A percentile compares a stretch with the other conserved stretches of the same genome.
Conservation (phyloP, 2,797 vertebrate genomes). For the Rhinoraja longicauda region DNA sequence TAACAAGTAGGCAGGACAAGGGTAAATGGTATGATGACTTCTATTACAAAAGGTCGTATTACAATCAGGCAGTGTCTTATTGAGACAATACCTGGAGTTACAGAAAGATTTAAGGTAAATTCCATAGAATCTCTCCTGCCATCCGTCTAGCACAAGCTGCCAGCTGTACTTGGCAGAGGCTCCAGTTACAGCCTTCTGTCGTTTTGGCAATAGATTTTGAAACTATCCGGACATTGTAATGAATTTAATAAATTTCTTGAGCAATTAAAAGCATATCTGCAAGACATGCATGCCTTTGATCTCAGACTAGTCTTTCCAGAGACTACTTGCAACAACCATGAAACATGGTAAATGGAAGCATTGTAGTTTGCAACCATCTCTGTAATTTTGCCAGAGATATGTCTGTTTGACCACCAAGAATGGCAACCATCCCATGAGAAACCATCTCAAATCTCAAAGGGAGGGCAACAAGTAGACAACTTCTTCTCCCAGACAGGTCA, state of each 20-base stretch:
- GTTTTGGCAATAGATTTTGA: neutral
- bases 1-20: too few species aligned
- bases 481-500: neutral
- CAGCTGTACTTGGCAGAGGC: too few species aligned
- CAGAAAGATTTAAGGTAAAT: too few species aligned
- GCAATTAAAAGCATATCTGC: neutral
- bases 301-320: neutral
- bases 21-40: too few species aligned
- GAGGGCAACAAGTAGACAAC: neutral
- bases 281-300: neutral
- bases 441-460: neutral
- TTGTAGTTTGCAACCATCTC: neutral
- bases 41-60: too few species aligned
- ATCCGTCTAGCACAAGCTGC: neutral
- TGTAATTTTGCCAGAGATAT: neutral
- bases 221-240: neutral
- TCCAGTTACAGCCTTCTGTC: neutral
- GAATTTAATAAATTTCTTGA: neutral
- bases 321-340: neutral
- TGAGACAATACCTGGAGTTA: too few species aligned
- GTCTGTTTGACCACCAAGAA: conserved; percentile 1
- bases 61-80: too few species aligned
- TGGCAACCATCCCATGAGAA: neutral
- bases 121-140: neutral
- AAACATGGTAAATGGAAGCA: neutral